These are phyloP conservation scores for Fregata magnificens DNA, from an alignment of 2,113 vertebrate species.

Conservation along the genomic window DNA sequence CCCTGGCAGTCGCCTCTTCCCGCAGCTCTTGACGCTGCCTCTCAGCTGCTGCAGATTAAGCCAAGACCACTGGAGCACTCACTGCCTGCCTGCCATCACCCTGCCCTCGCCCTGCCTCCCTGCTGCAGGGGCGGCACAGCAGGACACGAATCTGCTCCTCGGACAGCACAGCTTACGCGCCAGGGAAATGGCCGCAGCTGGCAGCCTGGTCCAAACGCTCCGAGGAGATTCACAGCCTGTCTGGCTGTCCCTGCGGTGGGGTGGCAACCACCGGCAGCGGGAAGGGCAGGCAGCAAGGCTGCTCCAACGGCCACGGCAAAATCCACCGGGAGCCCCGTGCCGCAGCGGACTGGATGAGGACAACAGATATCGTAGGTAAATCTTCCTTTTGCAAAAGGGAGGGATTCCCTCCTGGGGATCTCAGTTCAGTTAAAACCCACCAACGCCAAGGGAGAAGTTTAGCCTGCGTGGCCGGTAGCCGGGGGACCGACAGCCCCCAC, in stretches of 20 bases:
- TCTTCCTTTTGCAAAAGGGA: not conserved
- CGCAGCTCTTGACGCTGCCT: not conserved
- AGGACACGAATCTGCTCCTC: not conserved
- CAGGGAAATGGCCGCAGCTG: not conserved
- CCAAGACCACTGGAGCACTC: not conserved
- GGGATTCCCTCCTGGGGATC: not conserved
- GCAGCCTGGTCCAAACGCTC: not conserved
- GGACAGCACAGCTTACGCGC: not conserved
- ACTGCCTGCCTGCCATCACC: not conserved
- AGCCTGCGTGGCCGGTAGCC: not conserved
- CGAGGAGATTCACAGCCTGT: not conserved
- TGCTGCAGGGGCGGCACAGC: not conserved
- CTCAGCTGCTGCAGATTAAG: not conserved
- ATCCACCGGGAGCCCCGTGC: not conserved
- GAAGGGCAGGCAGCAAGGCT: not conserved
- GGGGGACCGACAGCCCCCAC: not conserved
- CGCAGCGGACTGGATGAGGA: not conserved
- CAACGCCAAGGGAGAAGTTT: not conserved
- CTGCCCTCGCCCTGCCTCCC: not conserved
- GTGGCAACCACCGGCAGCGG: not conserved
- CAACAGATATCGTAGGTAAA: rapidly evolving
- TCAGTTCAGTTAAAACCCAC: not conserved
- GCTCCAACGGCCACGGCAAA: too few species aligned
- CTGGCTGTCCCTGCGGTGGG: not conserved
- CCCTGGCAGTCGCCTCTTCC: not conserved